Conservation (phyloP, 2,113 vertebrate species). For the Misgurnus anguillicaudatus region DNA sequence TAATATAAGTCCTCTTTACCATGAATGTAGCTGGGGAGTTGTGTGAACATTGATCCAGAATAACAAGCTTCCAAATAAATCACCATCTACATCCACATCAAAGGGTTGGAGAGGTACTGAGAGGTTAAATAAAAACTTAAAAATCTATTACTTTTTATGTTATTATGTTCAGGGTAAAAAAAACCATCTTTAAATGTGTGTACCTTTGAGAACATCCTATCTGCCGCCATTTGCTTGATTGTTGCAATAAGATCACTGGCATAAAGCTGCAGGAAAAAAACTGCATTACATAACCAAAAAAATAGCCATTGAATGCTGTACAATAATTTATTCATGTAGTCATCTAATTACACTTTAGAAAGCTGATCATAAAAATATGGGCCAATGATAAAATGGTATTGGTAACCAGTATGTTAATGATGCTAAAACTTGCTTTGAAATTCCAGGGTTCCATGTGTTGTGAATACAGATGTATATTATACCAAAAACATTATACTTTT, state of each 20-base stretch:
- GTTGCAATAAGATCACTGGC: constrained; percentile 31
- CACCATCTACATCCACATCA: constrained; percentile 38
- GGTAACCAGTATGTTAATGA: no score
- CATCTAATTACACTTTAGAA: background rate
- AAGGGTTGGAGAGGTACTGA: background rate
- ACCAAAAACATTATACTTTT: no score
- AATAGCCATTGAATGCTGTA: background rate
- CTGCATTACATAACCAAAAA: background rate
- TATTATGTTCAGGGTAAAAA: no score
- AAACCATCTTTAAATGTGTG: no score
- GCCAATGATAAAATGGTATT: no score
- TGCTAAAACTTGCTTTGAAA: no score
- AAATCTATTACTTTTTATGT: no score
- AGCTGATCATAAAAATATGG: no score
- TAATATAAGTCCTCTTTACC: background rate
- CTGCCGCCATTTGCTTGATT: constrained; percentile 19
- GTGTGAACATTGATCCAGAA: constrained; percentile 40
- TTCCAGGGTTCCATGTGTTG: no score
- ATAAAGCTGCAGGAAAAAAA: constrained; percentile 30
- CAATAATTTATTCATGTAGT: background rate
- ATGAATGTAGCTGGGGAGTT: constrained; percentile 8
- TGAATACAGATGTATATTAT: no score
- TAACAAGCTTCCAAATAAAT: constrained; percentile 38
- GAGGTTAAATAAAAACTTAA: background rate
- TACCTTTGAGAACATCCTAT: constrained; percentile 33